Evolutionary conservation across 2,113 vertebrate genomes (phyloP), one percentile per base, ranked within the genome.

Genomic region (Hepsetus odoe): DNA sequence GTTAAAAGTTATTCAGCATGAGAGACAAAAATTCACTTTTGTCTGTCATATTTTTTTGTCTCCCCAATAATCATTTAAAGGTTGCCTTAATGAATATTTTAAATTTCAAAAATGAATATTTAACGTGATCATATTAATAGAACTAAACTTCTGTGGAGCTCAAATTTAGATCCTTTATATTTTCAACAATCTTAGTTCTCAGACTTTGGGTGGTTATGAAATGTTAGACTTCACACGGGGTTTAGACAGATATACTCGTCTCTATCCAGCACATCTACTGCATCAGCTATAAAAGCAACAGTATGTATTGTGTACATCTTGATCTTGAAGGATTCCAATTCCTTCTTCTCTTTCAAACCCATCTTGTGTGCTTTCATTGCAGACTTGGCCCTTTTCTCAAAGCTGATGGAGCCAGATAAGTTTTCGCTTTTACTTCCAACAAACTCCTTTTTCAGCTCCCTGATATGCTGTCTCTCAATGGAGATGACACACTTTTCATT

Each of bases 401-500:
- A 64, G 16, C 64, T 44, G 56, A 65, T 46, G 18, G 61, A n/a
- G 61, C 61, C 32, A 18, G 32, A 64, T 35, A 4, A 4, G 32
- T 65, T 65, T 68, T 61, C 62, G 72, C 74, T 55, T 77, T 82
- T 69, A 84, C 77, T 84, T 80, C 76, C 69, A 65, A 40, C 14
- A 24, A 49, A 64, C 69, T 53, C 77, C 22, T 66, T 83, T 40
- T 35, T 67, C 82, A 82, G 76, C 46, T 58, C 77, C 62, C 26
- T 30, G 32, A 16, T 72, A 2, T 3, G 33, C 33, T 46, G 4
- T 26, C 35, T 73, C 77, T 73, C 81, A 46, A 56, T 67, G 73
- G 68, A 76, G 72, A 65, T 53, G 79, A 76, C 77, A 65, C 51
- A 79, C 61, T 62, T 81, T 82, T 84, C 75, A 81, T 82, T 76